Evolutionary conservation across 2,888 invertebrate genomes (phyloP).

Genomic region (Eubasilissa splendida): DNA sequence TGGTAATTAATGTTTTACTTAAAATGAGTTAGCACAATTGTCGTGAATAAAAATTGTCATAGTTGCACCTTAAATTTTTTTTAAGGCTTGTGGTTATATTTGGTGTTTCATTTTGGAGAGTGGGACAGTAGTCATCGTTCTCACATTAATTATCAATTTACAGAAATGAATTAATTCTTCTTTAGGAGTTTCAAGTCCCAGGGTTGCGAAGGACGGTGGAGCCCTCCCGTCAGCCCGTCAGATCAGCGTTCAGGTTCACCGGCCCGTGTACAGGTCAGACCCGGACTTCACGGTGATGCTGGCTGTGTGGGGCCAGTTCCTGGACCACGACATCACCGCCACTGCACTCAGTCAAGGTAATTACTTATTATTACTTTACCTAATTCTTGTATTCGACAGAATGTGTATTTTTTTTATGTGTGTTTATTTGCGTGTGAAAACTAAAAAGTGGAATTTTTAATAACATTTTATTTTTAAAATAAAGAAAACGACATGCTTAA

Average conservation of each 20-base stretch:
- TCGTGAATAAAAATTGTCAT: not conserved
- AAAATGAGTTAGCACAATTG: not conserved
- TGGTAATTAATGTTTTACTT: constrained; percentile 67
- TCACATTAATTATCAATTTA: no score
- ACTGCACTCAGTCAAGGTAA: constrained; percentile 83
- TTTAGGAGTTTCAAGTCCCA: constrained; percentile 77
- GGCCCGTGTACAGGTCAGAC: constrained; percentile 82
- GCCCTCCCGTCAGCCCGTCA: constrained; percentile 82
- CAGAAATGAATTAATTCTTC: constrained; percentile 22
- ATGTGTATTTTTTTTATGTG: no score
- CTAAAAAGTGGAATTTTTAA: no score
- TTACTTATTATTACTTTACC: constrained; percentile 12
- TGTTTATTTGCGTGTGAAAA: no score
- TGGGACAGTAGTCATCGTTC: not conserved
- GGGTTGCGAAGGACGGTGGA: constrained; percentile 71
- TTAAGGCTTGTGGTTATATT: not conserved
- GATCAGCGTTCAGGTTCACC: constrained; percentile 82
- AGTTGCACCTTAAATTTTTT: not conserved
- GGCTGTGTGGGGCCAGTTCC: constrained; percentile 91
- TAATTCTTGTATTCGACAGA: not conserved
- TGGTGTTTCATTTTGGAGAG: not conserved
- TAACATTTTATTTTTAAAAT: no score
- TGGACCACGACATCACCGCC: constrained; percentile 90
- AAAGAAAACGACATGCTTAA: no score
- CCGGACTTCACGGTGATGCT: constrained; percentile 86